Evolutionary conservation across 1,140 invertebrate species (phyloP), one percentile per base, ranked within the genome.

Genomic region (Eupeodes corollae): DNA sequence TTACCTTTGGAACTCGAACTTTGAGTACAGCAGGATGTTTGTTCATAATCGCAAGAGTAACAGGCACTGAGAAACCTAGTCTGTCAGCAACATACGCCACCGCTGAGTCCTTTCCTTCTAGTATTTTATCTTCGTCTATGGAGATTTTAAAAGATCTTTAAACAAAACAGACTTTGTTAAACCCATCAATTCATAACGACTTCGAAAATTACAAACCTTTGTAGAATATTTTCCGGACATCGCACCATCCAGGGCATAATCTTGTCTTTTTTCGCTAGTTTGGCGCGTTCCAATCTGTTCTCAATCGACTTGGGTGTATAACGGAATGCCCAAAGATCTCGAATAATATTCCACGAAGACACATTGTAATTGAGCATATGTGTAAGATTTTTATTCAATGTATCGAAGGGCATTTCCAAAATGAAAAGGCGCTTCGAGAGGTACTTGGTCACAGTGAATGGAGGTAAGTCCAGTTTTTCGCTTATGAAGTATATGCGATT

Each of bases 211-310:
- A 26, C 14, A 42, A 56, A 69, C 68, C 58, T 70, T 42, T 71
- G 63, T 30, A 73, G 53, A 46, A 68, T 68, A 6, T 67, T 54
- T 39, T 64, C 60, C 5, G 68, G 58, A 43, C 69, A 74, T 15
- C 74, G 60, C 10, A 77, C 59, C 73, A 77, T 75, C 75, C 75
- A 77, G 0, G 75, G 74, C 61, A 75, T 76, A 6, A 75, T 56
- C 46, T 62, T 67, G 32, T 61, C 59, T 16, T 76, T 61, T 14
- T 72, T 68, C 14, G 66, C 62, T 15, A 61, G 47, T 51, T 67
- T 68, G 1, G 68, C 68, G 5, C 57, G 53, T 42, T 68, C 55
- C 19, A 76, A 47, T 5, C 73, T 59, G 32, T 65, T 9, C 47
- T 60, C 51, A 14, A 75, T 68, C 0, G 56, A 55, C 14, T 64